Percentiles rank a stretch among this genome's conserved stretches.
Evolutionary conservation across 2,797 vertebrate species (phyloP).

Genomic region (Arrhamphus sclerolepis): DNA sequence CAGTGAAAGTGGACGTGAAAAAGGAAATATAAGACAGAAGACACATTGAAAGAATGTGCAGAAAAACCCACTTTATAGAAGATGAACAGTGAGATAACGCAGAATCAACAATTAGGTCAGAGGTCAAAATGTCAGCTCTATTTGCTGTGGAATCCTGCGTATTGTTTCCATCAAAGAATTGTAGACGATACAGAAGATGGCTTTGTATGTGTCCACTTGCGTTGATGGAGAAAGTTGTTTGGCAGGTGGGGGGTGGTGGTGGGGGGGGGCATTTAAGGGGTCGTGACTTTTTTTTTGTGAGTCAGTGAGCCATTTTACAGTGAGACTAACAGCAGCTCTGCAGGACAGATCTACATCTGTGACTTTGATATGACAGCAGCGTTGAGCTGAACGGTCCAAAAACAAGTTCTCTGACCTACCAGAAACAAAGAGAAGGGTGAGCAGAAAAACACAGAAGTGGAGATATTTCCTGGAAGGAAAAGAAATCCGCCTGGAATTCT

Average conservation of each 20-base stretch:
- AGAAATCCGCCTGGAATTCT: slow-evolving; percentile 51
- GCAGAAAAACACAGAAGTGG: slow-evolving; percentile 43
- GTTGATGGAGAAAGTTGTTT: slow-evolving; percentile 32
- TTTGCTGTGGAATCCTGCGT: slow-evolving; percentile 35
- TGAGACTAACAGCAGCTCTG: slow-evolving; percentile 66
- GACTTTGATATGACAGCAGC: slow-evolving; percentile 53
- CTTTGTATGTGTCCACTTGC: slow-evolving; percentile 20
- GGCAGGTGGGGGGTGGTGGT: slow-evolving; percentile 27
- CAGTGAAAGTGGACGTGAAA: not conserved
- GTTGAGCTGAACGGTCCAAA: slow-evolving; percentile 36
- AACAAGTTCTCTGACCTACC: slow-evolving; percentile 39
- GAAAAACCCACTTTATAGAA: slow-evolving; percentile 14
- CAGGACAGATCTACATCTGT: slow-evolving; percentile 62
- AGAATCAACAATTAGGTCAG: slow-evolving; percentile 57
- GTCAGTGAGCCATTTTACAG: slow-evolving; percentile 72
- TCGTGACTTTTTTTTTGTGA: slow-evolving; percentile 70
- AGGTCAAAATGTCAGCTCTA: slow-evolving; percentile 45
- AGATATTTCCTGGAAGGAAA: slow-evolving; percentile 55
- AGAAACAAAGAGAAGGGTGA: slow-evolving; percentile 25
- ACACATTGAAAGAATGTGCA: slow-evolving; percentile 3
- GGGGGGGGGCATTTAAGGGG: slow-evolving; percentile 37
- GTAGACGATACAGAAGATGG: slow-evolving; percentile 45
- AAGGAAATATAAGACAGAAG: slow-evolving; percentile 4
- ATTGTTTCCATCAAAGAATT: slow-evolving; percentile 35
- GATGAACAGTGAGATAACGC: slow-evolving; percentile 42